Percentiles rank a stretch among this genome's conserved stretches.
phyloP scores from a whole-genome alignment of 2,888 invertebrate species.

The Chrysodeixis includens region DNA sequence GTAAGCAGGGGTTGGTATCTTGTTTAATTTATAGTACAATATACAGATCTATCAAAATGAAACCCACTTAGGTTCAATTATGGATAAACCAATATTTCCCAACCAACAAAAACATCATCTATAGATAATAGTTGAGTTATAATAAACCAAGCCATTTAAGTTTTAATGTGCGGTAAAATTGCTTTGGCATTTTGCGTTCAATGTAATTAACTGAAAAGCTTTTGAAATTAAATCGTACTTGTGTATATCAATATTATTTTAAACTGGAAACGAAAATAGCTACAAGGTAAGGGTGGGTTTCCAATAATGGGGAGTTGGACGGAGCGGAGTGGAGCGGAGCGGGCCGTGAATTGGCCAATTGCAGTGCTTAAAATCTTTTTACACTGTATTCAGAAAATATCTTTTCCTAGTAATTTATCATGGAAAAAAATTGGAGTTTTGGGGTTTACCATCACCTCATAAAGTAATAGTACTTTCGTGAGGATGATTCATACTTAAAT shows the following conservation, averaged over 20 bases:
- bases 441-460: no score
- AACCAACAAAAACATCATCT: background rate
- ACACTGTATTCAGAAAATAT: no score
- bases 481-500: no score
- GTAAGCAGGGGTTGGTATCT: no score
- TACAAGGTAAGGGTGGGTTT: background rate
- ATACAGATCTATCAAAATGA: no score
- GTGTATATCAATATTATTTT: background rate
- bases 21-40: no score
- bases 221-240: background rate
- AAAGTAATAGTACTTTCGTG: no score
- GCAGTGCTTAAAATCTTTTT: no score
- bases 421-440: no score
- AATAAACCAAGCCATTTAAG: constrained; percentile 2
- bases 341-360: no score
- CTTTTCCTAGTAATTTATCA: no score
- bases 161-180: constrained; percentile 4
- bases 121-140: background rate
- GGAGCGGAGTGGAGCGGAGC: no score
- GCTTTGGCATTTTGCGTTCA: constrained; percentile 4
- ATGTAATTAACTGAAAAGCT: constrained; percentile 1
- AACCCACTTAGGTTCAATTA: background rate
- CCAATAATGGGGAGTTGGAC: background rate
- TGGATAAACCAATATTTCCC: background rate
- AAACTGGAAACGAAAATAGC: background rate